Conservation (phyloP, 1,140 invertebrate genomes). For the Apis mellifera region Amel_HAv3.1 CM009945.2:7631501-7632000, state of each 20-base stretch:
- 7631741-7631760: background rate
- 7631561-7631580: background rate
- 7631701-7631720: no score
- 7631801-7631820: background rate
- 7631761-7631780: background rate
- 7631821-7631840: background rate
- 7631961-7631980: conserved; percentile 52
- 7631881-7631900: conserved; percentile 7
- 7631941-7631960: conserved; percentile 44
- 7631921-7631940: conserved; percentile 25
- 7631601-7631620: background rate
- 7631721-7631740: background rate
- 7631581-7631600: background rate
- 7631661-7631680: background rate
- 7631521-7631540: background rate
- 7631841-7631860: background rate
- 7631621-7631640: background rate
- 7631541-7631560: conserved; percentile 7
- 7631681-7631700: background rate
- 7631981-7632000: conserved; percentile 34
- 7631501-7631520: background rate
- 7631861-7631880: conserved; percentile 13
- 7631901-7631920: conserved; percentile 19
- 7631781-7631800: no score
- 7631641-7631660: background rate